Evolutionary conservation across 2,113 vertebrate species (phyloP).

Genomic region (Macquaria ambigua): DNA sequence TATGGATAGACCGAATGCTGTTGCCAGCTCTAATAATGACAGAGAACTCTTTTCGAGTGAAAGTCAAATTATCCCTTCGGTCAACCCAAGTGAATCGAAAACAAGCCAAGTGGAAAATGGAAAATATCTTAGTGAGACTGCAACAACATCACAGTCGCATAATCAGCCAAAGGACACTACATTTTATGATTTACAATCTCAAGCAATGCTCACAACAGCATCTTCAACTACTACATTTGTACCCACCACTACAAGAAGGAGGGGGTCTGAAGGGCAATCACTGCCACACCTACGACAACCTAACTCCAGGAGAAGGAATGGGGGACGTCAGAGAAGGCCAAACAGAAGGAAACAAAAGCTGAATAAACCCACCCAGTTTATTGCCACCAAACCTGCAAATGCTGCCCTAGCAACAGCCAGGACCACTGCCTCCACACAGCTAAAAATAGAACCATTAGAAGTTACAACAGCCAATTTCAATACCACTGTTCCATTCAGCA

Average conservation of each 20-base stretch:
- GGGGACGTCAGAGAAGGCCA: conserved; percentile 82
- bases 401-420: conserved; percentile 14
- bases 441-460: conserved; percentile 63
- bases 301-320: conserved; percentile 78
- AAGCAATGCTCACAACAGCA: conserved; percentile 39
- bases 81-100: conserved; percentile 28
- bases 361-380: conserved; percentile 41
- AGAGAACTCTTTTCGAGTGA: conserved; percentile 39
- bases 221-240: conserved; percentile 32
- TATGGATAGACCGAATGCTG: not conserved
- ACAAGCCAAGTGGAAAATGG: conserved; percentile 39
- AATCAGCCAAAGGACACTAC: conserved; percentile 11
- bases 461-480: conserved; percentile 45
- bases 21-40: conserved; percentile 44
- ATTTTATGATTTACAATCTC: conserved; percentile 23
- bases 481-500: conserved; percentile 63
- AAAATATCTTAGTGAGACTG: conserved; percentile 36
- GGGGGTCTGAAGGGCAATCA: not conserved
- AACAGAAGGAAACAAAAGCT: conserved; percentile 78
- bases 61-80: conserved; percentile 24
- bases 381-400: conserved; percentile 33
- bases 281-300: not conserved
- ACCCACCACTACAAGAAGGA: not conserved
- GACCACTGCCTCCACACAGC: conserved; percentile 28
- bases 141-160: conserved; percentile 7